Conservation (phyloP, 2,888 invertebrate genomes). For the Euclidia mi region DNA sequence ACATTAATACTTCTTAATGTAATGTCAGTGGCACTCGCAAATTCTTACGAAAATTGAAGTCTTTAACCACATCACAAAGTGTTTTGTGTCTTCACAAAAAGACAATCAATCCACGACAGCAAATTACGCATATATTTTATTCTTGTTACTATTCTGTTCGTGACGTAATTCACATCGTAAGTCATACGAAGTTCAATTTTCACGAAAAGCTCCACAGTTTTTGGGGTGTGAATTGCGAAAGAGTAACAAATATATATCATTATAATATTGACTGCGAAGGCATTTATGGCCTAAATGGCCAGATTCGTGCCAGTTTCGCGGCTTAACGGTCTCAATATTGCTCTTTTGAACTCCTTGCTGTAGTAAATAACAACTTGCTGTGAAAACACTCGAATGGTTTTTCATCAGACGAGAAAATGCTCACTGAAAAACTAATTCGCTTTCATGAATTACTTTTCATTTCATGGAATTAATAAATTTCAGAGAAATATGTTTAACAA, state of each 20-base stretch:
- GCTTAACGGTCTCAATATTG: conserved; percentile 15
- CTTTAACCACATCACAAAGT: background rate
- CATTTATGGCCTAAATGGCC: conserved; percentile 18
- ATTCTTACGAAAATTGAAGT: no score
- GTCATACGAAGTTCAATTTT: conserved; percentile 13
- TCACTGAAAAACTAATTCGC: background rate
- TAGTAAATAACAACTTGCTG: no score
- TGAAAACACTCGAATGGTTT: no score
- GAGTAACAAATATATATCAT: conserved; percentile 16
- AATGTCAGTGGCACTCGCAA: no score
- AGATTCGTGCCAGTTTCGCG: conserved; percentile 15
- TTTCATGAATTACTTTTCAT: conserved; percentile 3
- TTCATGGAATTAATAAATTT: conserved; percentile 1
- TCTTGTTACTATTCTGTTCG: conserved; percentile 13
- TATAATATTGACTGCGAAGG: conserved; percentile 20
- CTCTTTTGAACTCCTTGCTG: no score
- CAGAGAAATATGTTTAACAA: conserved; percentile 20
- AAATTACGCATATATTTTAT: conserved; percentile 15
- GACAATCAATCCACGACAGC: background rate
- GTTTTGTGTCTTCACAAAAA: background rate
- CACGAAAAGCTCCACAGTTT: background rate
- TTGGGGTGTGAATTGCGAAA: conserved; percentile 10
- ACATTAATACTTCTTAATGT: no score
- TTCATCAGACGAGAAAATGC: background rate
- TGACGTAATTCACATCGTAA: conserved; percentile 18